Conservation (phyloP, 2,797 vertebrate genomes). For the Toxotes lorentzi region DNA sequence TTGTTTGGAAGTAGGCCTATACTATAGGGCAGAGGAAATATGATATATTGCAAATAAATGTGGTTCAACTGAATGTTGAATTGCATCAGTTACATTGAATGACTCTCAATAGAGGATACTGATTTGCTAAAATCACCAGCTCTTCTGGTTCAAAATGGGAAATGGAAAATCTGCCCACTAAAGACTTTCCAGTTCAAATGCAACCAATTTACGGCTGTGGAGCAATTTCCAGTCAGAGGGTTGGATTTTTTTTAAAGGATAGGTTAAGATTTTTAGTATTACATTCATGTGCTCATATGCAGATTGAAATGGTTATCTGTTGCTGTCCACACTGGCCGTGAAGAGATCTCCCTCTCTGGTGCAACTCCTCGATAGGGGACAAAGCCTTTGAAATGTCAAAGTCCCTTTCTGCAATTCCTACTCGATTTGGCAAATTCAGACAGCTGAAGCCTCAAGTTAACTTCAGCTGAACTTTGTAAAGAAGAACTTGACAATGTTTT, state of each 20-base stretch:
- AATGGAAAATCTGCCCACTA: constrained; percentile 6
- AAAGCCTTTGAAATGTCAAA: neutral
- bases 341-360: neutral
- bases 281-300: neutral
- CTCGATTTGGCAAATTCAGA: neutral
- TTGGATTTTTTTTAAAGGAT: neutral
- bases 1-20: constrained; percentile 7
- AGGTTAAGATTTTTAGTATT: constrained; percentile 9
- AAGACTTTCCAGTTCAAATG: constrained; percentile 9
- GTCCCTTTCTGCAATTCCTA: neutral
- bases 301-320: neutral
- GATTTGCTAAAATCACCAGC: constrained; percentile 15
- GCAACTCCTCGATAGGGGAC: neutral
- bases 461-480: neutral
- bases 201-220: constrained; percentile 8
- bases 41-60: constrained; percentile 14
- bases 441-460: neutral
- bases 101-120: constrained; percentile 4
- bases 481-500: neutral
- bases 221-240: constrained; percentile 16
- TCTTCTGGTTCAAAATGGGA: constrained; percentile 7
- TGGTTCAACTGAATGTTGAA: neutral
- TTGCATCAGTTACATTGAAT: constrained; percentile 4
- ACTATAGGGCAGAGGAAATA: constrained; percentile 1
- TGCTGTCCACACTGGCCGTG: neutral